phyloP scores from a whole-genome alignment of 2,888 invertebrate genomes.

The Melanophora roralis region DNA sequence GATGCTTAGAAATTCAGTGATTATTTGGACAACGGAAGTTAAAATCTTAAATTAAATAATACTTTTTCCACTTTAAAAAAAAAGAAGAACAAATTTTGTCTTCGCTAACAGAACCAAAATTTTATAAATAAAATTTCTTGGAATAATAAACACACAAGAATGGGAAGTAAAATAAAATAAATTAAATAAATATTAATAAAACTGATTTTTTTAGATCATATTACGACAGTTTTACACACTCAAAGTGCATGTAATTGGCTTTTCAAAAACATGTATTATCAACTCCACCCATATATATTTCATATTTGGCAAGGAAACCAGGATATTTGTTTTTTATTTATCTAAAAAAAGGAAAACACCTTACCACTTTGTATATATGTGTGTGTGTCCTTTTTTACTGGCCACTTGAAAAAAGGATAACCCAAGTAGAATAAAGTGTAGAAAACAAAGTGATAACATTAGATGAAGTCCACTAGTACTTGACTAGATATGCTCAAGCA shows the following conservation, averaged over 20 bases:
- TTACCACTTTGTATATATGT: background rate
- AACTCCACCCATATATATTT: too few relatives aligned
- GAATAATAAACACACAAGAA: background rate
- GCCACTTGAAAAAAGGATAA: background rate
- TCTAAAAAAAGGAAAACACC: background rate
- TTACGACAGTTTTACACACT: constrained; percentile 74
- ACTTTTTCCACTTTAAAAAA: background rate
- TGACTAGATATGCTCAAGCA: background rate
- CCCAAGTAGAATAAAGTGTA: background rate
- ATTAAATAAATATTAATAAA: too few relatives aligned
- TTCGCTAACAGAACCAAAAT: background rate
- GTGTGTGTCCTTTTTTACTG: background rate
- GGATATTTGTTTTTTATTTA: constrained; percentile 24
- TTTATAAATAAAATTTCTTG: background rate
- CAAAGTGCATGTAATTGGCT: constrained; percentile 76
- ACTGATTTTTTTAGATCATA: constrained; percentile 68
- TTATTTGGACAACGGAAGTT: too few relatives aligned
- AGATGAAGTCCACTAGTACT: background rate
- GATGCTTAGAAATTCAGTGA: too few relatives aligned
- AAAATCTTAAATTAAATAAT: too few relatives aligned
- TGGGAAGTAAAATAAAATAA: too few relatives aligned
- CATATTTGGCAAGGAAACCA: constrained; percentile 52
- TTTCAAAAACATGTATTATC: background rate
- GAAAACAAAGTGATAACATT: background rate
- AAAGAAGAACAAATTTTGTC: too few relatives aligned